A percentile compares a stretch with the other conserved stretches of the same genome.
phyloP scores from a whole-genome alignment of 1,140 invertebrate species.

The Aphidius gifuensis region DNA sequence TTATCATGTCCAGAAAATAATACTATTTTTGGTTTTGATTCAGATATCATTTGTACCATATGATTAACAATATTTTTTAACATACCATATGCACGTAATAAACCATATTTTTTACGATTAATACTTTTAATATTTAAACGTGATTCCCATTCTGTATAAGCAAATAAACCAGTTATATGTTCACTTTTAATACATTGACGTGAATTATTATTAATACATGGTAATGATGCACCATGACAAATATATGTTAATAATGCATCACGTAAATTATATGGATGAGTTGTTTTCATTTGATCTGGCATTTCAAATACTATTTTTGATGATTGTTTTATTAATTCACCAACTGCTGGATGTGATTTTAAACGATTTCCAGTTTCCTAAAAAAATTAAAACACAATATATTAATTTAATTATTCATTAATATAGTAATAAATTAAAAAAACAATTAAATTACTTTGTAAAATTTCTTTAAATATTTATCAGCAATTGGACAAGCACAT shows the following conservation, averaged over 20 bases:
- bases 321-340: conserved; percentile 63
- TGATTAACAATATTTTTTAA: conserved; percentile 74
- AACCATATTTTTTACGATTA: conserved; percentile 63
- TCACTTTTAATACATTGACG: conserved; percentile 61
- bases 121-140: conserved; percentile 64
- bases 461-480: conserved; percentile 59
- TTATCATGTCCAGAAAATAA: conserved; percentile 90
- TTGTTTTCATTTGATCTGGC: conserved; percentile 58
- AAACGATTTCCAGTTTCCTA: conserved; percentile 56
- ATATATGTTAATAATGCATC: conserved; percentile 80
- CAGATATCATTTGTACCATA: conserved; percentile 74
- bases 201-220: conserved; percentile 62
- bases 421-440: conserved; percentile 6
- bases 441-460: conserved; percentile 33
- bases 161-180: conserved; percentile 70
- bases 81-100: conserved; percentile 75
- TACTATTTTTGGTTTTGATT: conserved; percentile 74
- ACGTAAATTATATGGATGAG: conserved; percentile 68
- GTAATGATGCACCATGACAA: conserved; percentile 77
- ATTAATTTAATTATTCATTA: conserved; percentile 13
- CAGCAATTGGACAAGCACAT: conserved; percentile 75
- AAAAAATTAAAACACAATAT: conserved; percentile 26
- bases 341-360: conserved; percentile 67
- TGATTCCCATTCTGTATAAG: conserved; percentile 74
- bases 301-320: conserved; percentile 64